These are phyloP conservation scores for Oxyteleia sp. DNA, from an alignment of 2,888 invertebrate genomes.

Conservation along the genomic window DNA sequence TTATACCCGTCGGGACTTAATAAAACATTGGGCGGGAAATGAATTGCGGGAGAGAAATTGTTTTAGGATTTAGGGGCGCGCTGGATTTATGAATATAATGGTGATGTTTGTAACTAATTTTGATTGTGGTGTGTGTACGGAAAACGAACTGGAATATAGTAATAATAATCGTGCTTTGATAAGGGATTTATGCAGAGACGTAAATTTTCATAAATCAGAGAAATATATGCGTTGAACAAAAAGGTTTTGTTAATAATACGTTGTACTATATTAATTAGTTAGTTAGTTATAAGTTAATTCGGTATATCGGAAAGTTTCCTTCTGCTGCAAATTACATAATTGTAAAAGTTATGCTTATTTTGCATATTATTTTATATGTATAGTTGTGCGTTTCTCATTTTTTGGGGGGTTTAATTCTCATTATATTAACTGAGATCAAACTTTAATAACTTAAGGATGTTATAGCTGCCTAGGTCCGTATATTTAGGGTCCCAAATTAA, in stretches of 20 bases:
- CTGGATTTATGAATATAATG: constrained; percentile 17
- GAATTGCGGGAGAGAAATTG: constrained; percentile 14
- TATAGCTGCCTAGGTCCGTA: too few species aligned
- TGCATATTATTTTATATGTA: too few species aligned
- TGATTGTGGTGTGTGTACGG: constrained; percentile 12
- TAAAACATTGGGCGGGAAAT: constrained; percentile 13
- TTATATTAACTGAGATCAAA: too few species aligned
- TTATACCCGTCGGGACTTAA: neutral
- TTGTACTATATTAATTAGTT: too few species aligned
- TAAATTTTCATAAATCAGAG: constrained; percentile 21
- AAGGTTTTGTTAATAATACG: constrained; percentile 17
- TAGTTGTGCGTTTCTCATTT: too few species aligned
- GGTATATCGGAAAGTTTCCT: too few species aligned
- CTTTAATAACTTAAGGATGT: too few species aligned
- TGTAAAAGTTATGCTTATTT: too few species aligned
- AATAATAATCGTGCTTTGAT: constrained; percentile 20
- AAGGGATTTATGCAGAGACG: constrained; percentile 18
- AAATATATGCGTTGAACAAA: constrained; percentile 12
- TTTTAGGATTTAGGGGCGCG: constrained; percentile 20
- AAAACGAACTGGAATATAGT: constrained; percentile 8
- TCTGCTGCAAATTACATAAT: too few species aligned
- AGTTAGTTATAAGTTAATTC: too few species aligned
- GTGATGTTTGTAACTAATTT: constrained; percentile 26
- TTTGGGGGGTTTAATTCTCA: too few species aligned
- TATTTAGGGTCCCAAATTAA: too few species aligned